Conservation (phyloP, 2,888 invertebrate genomes). For the Lasioglossum lativentre region DNA sequence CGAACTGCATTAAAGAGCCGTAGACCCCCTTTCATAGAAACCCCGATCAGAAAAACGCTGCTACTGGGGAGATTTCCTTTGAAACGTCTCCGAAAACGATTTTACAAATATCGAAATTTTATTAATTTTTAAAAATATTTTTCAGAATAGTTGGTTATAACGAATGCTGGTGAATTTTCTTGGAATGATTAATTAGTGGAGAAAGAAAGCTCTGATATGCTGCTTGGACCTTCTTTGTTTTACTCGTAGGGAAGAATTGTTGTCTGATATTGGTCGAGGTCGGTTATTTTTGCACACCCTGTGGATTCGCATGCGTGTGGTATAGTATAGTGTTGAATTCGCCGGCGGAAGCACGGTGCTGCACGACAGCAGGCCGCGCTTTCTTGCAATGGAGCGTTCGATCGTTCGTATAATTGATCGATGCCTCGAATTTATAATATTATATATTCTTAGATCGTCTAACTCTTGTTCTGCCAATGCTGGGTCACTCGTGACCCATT, state of each 20-base stretch:
- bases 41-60: not conserved
- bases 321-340: conserved; percentile 19
- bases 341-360: conserved; percentile 28
- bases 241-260: not conserved
- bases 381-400: conserved; percentile 4
- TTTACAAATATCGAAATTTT: not conserved
- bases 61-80: not conserved
- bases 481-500: too few relatives aligned
- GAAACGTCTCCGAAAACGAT: not conserved
- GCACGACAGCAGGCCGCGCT: conserved; percentile 1
- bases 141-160: not conserved
- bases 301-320: not conserved
- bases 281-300: not conserved
- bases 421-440: not conserved
- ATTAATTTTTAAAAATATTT: too few relatives aligned
- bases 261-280: not conserved
- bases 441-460: not conserved
- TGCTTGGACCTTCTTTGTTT: not conserved
- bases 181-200: not conserved
- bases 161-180: not conserved
- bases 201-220: not conserved
- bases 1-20: not conserved
- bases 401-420: not conserved
- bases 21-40: not conserved
- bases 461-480: not conserved